A percentile compares a stretch with the other conserved stretches of the same genome.
These are phyloP conservation scores for Papilio aristodemus DNA, from an alignment of 1,140 invertebrate species.

Conservation along the genomic window DNA sequence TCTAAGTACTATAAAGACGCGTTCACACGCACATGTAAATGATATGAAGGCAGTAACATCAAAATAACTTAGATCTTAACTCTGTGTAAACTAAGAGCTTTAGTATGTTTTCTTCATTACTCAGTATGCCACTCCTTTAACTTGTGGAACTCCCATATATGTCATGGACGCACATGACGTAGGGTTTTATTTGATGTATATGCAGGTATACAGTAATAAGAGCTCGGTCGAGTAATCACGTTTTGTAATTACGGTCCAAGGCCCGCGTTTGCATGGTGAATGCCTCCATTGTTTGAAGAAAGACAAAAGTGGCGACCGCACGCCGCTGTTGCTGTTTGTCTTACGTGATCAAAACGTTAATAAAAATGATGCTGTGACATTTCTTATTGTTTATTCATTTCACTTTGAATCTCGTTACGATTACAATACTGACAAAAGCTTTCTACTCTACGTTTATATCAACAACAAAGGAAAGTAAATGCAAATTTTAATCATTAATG, in stretches of 20 bases:
- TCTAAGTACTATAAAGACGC: too few relatives aligned
- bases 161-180: neutral
- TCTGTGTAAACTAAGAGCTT: too few relatives aligned
- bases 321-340: conserved; percentile 18
- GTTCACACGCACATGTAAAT: too few relatives aligned
- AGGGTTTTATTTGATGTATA: neutral
- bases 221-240: conserved; percentile 17
- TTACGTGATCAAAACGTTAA: conserved; percentile 4
- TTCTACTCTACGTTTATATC: too few relatives aligned
- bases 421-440: too few relatives aligned
- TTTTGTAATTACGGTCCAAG: conserved; percentile 18
- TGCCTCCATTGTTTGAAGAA: conserved; percentile 14
- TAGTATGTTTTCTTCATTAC: neutral
- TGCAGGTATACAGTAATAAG: conserved; percentile 14
- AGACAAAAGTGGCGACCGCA: conserved; percentile 4
- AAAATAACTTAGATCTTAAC: too few relatives aligned
- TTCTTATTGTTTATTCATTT: conserved; percentile 4
- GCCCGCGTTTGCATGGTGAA: conserved; percentile 13
- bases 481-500: too few relatives aligned
- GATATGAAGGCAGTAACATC: too few relatives aligned
- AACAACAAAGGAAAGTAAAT: too few relatives aligned
- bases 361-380: neutral
- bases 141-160: neutral
- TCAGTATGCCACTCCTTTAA: neutral
- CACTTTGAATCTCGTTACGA: too few relatives aligned